Conservation (phyloP, 2,113 vertebrate genomes). For the Nothobranchius kuhntae region DNA sequence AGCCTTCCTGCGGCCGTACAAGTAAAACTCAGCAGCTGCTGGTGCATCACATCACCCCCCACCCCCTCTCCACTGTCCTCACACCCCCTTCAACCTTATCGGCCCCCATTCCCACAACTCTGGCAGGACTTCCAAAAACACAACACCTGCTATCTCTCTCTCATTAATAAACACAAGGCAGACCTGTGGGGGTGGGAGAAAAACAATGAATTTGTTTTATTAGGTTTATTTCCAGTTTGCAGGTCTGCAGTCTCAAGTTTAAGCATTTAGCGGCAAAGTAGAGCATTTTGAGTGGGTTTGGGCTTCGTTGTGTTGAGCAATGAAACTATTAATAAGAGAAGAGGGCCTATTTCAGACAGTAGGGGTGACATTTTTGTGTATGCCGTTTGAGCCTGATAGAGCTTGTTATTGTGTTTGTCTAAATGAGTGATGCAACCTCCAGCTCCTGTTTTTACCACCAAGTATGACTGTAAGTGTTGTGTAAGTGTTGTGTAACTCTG, state of each 20-base stretch:
- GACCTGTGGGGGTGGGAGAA: constrained; percentile 47
- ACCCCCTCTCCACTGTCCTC: neutral
- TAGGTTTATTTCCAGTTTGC: constrained; percentile 39
- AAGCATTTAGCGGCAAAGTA: constrained; percentile 54
- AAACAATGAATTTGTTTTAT: constrained; percentile 20
- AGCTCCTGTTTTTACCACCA: constrained; percentile 46
- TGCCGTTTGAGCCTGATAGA: constrained; percentile 57
- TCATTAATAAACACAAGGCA: constrained; percentile 67
- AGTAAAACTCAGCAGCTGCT: constrained; percentile 78
- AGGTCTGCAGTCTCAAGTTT: constrained; percentile 52
- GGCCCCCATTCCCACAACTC: constrained; percentile 49
- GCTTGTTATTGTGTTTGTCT: constrained; percentile 57
- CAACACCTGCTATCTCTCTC: constrained; percentile 49
- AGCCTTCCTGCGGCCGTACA: constrained; percentile 95
- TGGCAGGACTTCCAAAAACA: constrained; percentile 59
- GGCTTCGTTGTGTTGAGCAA: constrained; percentile 59
- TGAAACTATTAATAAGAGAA: constrained; percentile 29
- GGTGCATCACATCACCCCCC: constrained; percentile 20
- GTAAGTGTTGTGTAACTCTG: constrained; percentile 62
- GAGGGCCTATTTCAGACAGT: constrained; percentile 44
- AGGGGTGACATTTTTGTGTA: constrained; percentile 49
- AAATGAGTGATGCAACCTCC: constrained; percentile 46
- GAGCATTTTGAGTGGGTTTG: constrained; percentile 53
- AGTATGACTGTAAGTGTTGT: constrained; percentile 65
- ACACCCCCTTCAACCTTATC: constrained; percentile 28